Evolutionary conservation across 2,113 vertebrate genomes (phyloP), one percentile per base, ranked within the genome.

Genomic region (Helogale parvula): DNA sequence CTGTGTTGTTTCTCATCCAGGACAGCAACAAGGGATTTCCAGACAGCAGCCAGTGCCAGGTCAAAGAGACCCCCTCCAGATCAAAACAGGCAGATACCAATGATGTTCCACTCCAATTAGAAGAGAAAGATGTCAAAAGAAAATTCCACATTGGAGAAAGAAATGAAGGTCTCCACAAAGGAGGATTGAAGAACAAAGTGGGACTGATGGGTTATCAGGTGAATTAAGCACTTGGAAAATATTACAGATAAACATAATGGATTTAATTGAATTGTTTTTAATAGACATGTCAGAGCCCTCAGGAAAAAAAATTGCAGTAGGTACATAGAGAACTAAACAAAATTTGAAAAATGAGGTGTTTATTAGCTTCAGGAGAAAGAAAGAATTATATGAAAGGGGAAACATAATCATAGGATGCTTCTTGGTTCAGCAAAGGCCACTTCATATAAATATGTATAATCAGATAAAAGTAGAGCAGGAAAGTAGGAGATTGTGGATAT

Each of bases 101-200:
- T 4, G 50, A 3, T 11, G 35, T 21, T 13, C 17, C 1, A 33
- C 4, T 2, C 29, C 14, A 4, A 60, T 0, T 21, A 7, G 31
- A 94, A 16, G 4, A 81, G 31, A 74, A 71, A 71, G 57, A 90
- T 5, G 8, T 17, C 68, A 69, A 86, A 86, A 83, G 19, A 11
- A 14, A 8, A 50, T 50, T 13, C 38, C 19, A 68, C 9, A 14
- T 38, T 35, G 16, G 38, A 93, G 19, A 52, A 33, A 7, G 47
- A 76, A 63, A 41, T 38, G 15, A 41, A 66, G 8, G 6, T 92
- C 45, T 81, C 65, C 50, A 35, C 31, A n/a, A 38, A 23, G 35
- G 3, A 2, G 2, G 14, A 27, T 65, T 84, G 52, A 71, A 60
- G 68, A 72, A 66, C 10, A 80, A 69, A 93, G 23, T 38, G 33